Evolutionary conservation across 2,888 invertebrate genomes (phyloP).

Genomic region (Eristalis intricaria): DNA sequence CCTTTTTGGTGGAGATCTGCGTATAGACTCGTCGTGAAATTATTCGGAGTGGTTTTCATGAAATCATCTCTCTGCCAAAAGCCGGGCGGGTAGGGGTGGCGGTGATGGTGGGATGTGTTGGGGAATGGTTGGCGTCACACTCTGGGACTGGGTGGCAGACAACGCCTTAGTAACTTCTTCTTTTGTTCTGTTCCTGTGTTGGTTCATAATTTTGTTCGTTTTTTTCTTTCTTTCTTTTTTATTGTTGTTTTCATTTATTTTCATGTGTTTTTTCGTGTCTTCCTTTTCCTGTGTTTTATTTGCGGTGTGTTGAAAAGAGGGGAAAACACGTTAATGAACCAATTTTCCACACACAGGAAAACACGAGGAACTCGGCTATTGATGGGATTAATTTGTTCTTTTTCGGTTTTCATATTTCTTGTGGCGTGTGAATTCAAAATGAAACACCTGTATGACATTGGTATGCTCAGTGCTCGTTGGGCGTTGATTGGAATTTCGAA

Average conservation of each 20-base stretch:
- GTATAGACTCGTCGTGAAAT: constrained; percentile 50
- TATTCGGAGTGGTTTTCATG: constrained; percentile 64
- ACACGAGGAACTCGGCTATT: constrained; percentile 24
- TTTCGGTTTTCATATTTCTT: constrained; percentile 10
- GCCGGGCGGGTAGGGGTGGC: background rate
- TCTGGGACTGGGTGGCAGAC: constrained; percentile 54
- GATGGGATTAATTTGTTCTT: constrained; percentile 35
- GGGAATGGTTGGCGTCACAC: constrained; percentile 38
- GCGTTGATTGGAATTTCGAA: background rate
- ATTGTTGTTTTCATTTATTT: background rate
- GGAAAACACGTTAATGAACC: constrained; percentile 48
- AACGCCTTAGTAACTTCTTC: constrained; percentile 54
- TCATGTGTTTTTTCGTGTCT: constrained; percentile 13
- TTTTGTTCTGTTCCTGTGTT: constrained; percentile 49
- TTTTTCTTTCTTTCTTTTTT: background rate
- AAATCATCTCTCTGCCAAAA: constrained; percentile 62
- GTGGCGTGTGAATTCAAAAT: constrained; percentile 35
- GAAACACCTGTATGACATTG: constrained; percentile 54
- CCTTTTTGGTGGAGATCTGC: constrained; percentile 7
- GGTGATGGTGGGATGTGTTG: background rate
- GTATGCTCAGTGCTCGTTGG: background rate
- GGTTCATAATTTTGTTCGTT: constrained; percentile 25
- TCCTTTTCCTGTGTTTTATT: constrained; percentile 26
- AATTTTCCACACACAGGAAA: constrained; percentile 31
- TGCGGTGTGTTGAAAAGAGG: constrained; percentile 30